Evolutionary conservation across 2,888 invertebrate species (phyloP).

Genomic region (Subacronicta megacephala): DNA sequence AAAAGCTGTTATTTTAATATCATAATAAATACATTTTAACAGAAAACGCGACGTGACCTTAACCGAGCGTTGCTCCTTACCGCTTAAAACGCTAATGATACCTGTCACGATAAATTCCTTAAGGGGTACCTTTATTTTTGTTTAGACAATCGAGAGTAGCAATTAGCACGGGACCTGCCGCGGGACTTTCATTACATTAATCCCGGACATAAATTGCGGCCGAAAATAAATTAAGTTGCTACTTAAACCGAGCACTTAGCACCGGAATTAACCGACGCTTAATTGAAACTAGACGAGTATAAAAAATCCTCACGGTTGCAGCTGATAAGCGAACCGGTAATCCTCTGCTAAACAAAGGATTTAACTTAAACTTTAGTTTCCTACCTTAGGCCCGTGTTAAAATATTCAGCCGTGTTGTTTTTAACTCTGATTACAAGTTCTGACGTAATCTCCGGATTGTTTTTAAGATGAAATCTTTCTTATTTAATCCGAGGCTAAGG

Average conservation of each 20-base stretch:
- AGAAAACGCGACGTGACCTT: slow-evolving; percentile 34
- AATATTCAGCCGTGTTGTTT: slow-evolving; percentile 73
- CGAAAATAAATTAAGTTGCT: slow-evolving; percentile 83
- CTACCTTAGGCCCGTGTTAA: slow-evolving; percentile 56
- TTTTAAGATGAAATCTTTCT: slow-evolving; percentile 70
- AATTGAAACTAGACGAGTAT: slow-evolving; percentile 85
- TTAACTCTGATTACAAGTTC: slow-evolving; percentile 79
- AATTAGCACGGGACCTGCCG: slow-evolving; percentile 77
- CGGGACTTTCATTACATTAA: slow-evolving; percentile 83
- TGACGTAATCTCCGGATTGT: slow-evolving; percentile 77
- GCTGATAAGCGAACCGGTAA: slow-evolving; percentile 77
- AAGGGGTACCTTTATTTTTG: slow-evolving; percentile 69
- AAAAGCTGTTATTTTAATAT: too few relatives aligned
- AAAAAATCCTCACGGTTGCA: slow-evolving; percentile 71
- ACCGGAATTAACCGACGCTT: slow-evolving; percentile 82
- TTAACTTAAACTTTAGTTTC: slow-evolving; percentile 74
- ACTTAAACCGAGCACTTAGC: slow-evolving; percentile 84
- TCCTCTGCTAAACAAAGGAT: slow-evolving; percentile 81
- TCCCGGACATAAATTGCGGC: slow-evolving; percentile 82
- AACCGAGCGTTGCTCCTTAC: slow-evolving; percentile 35
- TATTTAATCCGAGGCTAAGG: slow-evolving; percentile 55
- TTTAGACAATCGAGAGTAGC: slow-evolving; percentile 82
- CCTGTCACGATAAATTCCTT: slow-evolving; percentile 55
- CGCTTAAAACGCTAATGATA: slow-evolving; percentile 48
- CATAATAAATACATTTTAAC: too few relatives aligned